These are phyloP conservation scores for Autographa pulchrina DNA, from an alignment of 2,888 invertebrate species.

Conservation along the genomic window DNA sequence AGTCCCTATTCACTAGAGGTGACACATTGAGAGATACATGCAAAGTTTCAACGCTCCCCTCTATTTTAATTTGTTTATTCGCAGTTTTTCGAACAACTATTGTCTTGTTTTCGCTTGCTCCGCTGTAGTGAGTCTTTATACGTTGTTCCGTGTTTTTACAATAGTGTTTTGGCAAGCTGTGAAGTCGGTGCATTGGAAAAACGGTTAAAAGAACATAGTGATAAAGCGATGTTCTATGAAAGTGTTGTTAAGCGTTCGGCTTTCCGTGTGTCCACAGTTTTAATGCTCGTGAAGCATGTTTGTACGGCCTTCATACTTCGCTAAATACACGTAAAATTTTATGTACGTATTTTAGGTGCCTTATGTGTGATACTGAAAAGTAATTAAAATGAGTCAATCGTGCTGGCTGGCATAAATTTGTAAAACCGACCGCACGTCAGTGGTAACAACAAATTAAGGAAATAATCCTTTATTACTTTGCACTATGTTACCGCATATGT, in stretches of 20 bases:
- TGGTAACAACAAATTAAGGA: background rate
- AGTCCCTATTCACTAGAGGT: constrained; percentile 68
- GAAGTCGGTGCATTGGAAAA: background rate
- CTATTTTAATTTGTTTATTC: constrained; percentile 60
- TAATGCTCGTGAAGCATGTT: background rate
- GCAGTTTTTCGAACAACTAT: constrained; percentile 47
- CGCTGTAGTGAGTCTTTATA: constrained; percentile 27
- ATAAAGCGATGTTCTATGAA: background rate
- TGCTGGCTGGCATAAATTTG: background rate
- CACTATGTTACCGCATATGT: background rate
- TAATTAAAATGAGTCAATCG: background rate
- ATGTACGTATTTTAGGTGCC: background rate
- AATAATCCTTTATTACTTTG: constrained; percentile 2
- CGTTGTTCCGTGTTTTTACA: constrained; percentile 15
- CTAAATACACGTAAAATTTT: background rate
- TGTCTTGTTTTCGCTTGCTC: constrained; percentile 42
- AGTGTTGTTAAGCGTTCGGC: background rate
- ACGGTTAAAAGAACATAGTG: background rate
- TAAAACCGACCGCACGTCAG: too few species aligned
- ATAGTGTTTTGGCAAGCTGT: constrained; percentile 24
- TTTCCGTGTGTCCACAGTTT: background rate
- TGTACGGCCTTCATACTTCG: background rate
- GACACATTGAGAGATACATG: constrained; percentile 55
- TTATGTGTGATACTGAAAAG: background rate
- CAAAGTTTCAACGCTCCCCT: constrained; percentile 44